Conservation (phyloP, 2,888 invertebrate species). For the Sericinus montela region DNA sequence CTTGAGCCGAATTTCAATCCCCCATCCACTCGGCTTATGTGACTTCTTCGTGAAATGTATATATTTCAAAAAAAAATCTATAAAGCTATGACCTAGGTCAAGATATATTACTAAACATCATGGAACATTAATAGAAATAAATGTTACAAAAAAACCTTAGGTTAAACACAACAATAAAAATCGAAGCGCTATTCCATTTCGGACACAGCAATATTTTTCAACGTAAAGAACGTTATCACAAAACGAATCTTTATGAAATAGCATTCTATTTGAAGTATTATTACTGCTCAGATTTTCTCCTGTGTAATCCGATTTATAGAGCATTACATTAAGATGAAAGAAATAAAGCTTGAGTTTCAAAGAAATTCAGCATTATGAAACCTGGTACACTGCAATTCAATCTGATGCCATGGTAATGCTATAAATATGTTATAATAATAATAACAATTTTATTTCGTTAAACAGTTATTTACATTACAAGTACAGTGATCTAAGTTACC, state of each 20-base stretch:
- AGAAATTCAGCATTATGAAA: constrained; percentile 5
- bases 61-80: too few species aligned
- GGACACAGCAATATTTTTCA: constrained; percentile 1
- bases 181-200: constrained; percentile 1
- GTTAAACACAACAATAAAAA: not conserved
- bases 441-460: too few species aligned
- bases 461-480: too few species aligned
- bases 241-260: constrained; percentile 18
- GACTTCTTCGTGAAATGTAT: too few species aligned
- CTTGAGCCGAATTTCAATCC: too few species aligned
- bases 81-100: too few species aligned
- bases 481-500: too few species aligned
- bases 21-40: too few species aligned
- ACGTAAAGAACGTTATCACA: constrained; percentile 15
- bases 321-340: constrained; percentile 17
- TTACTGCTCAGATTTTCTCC: constrained; percentile 19
- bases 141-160: not conserved
- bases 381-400: not conserved
- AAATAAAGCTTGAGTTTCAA: constrained; percentile 4
- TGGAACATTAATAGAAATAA: not conserved
- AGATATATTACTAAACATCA: not conserved
- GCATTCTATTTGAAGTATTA: constrained; percentile 20
- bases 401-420: too few species aligned
- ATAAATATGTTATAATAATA: too few species aligned
- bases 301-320: constrained; percentile 18